Percentiles rank a stretch among this genome's conserved stretches.
Conservation (phyloP, 2,888 invertebrate species). For the Morpho helenor region DNA sequence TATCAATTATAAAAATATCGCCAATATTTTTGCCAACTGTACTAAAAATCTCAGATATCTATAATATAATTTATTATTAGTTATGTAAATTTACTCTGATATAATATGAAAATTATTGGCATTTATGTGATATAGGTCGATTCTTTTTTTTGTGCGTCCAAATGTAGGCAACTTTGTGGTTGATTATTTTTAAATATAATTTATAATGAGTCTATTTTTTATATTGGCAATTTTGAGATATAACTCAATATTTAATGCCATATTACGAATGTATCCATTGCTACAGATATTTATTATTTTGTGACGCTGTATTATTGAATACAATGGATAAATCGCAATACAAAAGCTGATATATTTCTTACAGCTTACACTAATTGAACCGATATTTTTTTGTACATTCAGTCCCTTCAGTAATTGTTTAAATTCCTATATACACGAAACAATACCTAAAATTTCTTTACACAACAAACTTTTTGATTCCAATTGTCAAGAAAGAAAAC, state of each 20-base stretch:
- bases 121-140: not conserved
- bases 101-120: not conserved
- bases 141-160: slow-evolving; percentile 9
- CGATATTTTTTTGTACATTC: slow-evolving; percentile 26
- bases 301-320: too few relatives aligned
- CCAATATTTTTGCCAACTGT: not conserved
- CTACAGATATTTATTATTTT: too few relatives aligned
- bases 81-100: not conserved
- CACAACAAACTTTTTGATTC: not conserved
- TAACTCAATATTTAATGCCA: not conserved
- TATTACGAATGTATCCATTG: too few relatives aligned
- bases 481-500: not conserved
- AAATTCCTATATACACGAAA: slow-evolving; percentile 10
- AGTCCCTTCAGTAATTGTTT: slow-evolving; percentile 17
- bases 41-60: not conserved
- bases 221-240: slow-evolving; percentile 1
- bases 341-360: not conserved
- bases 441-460: slow-evolving; percentile 1
- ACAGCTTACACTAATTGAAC: slow-evolving; percentile 3
- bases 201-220: not conserved
- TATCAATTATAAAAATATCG: too few relatives aligned
- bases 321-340: too few relatives aligned
- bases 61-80: not conserved
- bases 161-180: slow-evolving; percentile 3
- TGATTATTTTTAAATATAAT: not conserved